Evolutionary conservation across 2,888 invertebrate genomes (phyloP).

Genomic region (Aleiodes alternator): DNA sequence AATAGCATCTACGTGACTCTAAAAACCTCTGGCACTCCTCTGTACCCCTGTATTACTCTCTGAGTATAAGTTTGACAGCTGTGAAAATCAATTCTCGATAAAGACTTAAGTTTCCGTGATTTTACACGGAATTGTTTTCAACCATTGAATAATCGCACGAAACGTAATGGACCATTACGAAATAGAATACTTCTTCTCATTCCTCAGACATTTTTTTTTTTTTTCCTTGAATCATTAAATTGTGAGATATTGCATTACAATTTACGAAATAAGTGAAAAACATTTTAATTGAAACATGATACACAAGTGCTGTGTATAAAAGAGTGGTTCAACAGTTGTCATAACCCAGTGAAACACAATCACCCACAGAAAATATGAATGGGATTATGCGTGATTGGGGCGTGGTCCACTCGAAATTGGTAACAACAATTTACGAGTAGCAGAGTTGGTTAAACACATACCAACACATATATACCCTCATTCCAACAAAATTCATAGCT

Average conservation of each 20-base stretch:
- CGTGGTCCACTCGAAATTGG: conserved; percentile 43
- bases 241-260: too few species aligned
- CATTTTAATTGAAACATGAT: too few species aligned
- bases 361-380: background rate
- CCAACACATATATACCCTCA: background rate
- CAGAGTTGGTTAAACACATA: conserved; percentile 69
- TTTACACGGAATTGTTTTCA: conserved; percentile 21
- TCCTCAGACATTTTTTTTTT: background rate
- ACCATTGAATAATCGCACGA: conserved; percentile 2
- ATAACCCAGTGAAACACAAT: too few species aligned
- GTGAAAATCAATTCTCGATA: conserved; percentile 43
- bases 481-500: conserved; percentile 1
- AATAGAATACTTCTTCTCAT: conserved; percentile 39
- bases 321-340: too few species aligned
- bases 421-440: conserved; percentile 43
- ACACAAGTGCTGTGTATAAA: too few species aligned
- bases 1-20: conserved; percentile 54
- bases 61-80: conserved; percentile 34
- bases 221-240: too few species aligned
- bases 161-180: background rate
- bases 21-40: conserved; percentile 18
- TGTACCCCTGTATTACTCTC: conserved; percentile 29
- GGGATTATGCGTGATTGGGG: conserved; percentile 51
- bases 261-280: too few species aligned
- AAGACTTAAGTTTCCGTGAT: conserved; percentile 7